Base-by-base conservation (phyloP, 2,113 vertebrate species). In the Hyperopisus bebe region DNA sequence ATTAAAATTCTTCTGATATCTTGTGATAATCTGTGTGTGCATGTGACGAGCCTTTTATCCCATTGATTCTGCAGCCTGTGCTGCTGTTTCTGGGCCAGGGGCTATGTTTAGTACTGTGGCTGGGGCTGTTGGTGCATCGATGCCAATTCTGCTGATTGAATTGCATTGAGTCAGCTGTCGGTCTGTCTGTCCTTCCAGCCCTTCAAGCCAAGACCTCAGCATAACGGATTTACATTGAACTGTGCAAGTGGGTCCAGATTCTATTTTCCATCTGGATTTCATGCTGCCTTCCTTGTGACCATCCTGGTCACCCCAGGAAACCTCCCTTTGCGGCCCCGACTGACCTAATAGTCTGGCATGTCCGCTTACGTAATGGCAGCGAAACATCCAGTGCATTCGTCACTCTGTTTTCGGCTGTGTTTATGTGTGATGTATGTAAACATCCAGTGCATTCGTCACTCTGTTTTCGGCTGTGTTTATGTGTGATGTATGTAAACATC, bases 131-230 rank as follows among this genome's bases (percentile, higher is more conserved):
- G 89, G 10, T 88, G 92, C 92, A 90, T 91, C 83, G 19, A 3
- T 91, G 87, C 90, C 93, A 92, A 90, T 21, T 85, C 88, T 48
- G 74, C 89, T 31, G 93, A 95, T 96, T 94, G 91, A 95, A 95
- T 96, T 95, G 90, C 95, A 92, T 92, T 42, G 93, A 96, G 93
- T 96, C 95, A 96, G 95, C 95, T 92, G 89, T 93, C 90, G 51
- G 89, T 91, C 86, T 55, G 85, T 35, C 86, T 35, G 83, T 80
- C 88, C 46, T 86, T 70, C 87, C 86, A 77, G 21, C 53, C 62
- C 89, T 90, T 90, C 90, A 91, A 83, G 46, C 74, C 47, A 55
- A 58, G 53, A 62, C 35, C 35, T 58, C 55, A 47, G 42, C 24
- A 62, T 55, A 77, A 11, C 13, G 0, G 21, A 47, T 88, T 70